Evolutionary conservation across 2,888 invertebrate species (phyloP).

Genomic region (Acanthosoma haemorrhoidale): DNA sequence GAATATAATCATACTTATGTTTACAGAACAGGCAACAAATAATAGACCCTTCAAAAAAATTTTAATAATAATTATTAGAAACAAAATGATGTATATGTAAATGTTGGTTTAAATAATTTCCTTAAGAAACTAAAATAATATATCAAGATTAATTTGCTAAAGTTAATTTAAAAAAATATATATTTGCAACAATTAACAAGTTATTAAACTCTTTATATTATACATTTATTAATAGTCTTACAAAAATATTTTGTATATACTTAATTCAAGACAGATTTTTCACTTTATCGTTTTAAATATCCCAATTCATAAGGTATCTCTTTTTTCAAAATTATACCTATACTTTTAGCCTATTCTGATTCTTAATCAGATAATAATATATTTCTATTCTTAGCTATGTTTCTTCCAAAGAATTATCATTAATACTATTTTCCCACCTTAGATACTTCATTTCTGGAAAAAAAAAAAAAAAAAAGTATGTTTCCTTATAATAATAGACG

Average conservation of each 20-base stretch:
- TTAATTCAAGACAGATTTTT: slow-evolving; percentile 28
- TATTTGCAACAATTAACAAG: background rate
- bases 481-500: background rate
- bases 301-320: background rate
- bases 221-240: background rate
- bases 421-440: slow-evolving; percentile 21
- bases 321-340: background rate
- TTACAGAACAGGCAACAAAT: too few species aligned
- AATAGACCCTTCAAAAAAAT: too few species aligned
- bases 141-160: background rate
- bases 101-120: too few species aligned
- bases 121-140: background rate
- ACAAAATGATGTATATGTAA: too few species aligned
- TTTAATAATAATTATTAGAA: too few species aligned
- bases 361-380: slow-evolving; percentile 43
- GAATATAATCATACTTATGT: too few species aligned
- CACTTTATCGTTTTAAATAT: slow-evolving; percentile 34
- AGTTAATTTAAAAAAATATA: background rate
- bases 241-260: background rate
- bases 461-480: background rate
- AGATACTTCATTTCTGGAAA: background rate
- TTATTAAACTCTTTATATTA: background rate
- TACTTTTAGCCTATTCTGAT: slow-evolving; percentile 41
- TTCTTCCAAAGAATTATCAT: slow-evolving; percentile 27
- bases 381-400: slow-evolving; percentile 34